These are phyloP conservation scores for Acanthaster planci DNA, from an alignment of 35 echinoderm and acorn worm species.

Conservation along the genomic window DNA sequence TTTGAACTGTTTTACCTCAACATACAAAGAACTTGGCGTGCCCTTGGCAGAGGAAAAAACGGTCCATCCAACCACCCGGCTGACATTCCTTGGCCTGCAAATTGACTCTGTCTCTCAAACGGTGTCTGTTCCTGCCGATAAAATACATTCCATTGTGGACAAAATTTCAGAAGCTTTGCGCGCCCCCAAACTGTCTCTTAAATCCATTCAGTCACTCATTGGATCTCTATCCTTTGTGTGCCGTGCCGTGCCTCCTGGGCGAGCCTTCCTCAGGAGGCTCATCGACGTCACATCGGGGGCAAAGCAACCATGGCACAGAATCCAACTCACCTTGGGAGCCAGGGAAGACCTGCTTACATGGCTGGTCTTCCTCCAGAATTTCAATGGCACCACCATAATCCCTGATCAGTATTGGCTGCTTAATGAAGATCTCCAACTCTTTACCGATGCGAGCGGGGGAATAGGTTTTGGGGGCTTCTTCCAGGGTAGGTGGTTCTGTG, in stretches of 20 bases:
- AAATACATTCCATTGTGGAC: not conserved
- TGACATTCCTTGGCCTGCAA: not conserved
- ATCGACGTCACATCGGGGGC: constrained; percentile 33
- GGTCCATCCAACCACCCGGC: not conserved
- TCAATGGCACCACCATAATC: constrained; percentile 4
- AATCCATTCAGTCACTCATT: constrained; percentile 15
- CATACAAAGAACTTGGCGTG: constrained; percentile 1
- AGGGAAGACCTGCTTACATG: constrained; percentile 8
- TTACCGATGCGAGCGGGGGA: constrained; percentile 15
- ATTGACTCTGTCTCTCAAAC: not conserved
- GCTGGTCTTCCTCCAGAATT: not conserved
- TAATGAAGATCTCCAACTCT: constrained; percentile 11
- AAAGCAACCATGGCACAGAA: not conserved
- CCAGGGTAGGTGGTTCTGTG: too few species aligned
- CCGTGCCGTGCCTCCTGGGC: constrained; percentile 2
- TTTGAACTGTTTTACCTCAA: too few species aligned
- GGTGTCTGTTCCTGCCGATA: not conserved
- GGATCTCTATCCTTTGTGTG: constrained; percentile 21
- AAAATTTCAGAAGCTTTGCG: not conserved
- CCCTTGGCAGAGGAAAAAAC: not conserved
- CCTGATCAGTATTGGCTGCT: not conserved
- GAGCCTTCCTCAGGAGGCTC: constrained; percentile 26
- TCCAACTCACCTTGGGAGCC: constrained; percentile 4
- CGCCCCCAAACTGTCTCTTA: not conserved
- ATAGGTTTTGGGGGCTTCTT: constrained; percentile 2